Evolutionary conservation across 2,797 vertebrate species (phyloP).

Genomic region (Peromyscus melanophrys): DNA sequence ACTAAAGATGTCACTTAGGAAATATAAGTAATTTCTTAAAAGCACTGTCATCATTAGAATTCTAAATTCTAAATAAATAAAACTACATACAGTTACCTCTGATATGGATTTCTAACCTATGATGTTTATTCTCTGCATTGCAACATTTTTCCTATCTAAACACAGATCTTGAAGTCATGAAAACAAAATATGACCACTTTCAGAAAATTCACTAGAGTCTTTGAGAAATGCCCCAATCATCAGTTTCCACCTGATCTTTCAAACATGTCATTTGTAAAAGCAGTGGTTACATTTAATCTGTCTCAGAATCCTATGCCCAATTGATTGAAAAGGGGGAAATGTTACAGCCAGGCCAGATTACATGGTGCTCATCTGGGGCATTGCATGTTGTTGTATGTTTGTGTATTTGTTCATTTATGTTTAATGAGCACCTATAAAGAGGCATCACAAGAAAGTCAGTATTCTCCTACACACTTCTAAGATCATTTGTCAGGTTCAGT

Average conservation of each 20-base stretch:
- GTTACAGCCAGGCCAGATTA: background rate
- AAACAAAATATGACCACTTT: slow-evolving; percentile 51
- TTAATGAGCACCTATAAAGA: slow-evolving; percentile 60
- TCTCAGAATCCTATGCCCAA: background rate
- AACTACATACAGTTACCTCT: background rate
- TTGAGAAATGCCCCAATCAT: slow-evolving; percentile 21
- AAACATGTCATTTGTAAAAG: background rate
- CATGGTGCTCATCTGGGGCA: background rate
- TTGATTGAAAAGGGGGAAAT: slow-evolving; percentile 30
- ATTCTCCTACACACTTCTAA: slow-evolving; percentile 57
- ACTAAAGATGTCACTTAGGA: background rate
- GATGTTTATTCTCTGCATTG: background rate
- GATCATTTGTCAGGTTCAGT: slow-evolving; percentile 44
- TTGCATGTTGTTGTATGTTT: background rate
- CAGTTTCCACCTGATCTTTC: slow-evolving; percentile 28
- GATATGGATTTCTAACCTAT: background rate
- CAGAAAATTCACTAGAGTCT: slow-evolving; percentile 42
- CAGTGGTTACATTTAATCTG: slow-evolving; percentile 14
- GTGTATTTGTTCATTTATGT: slow-evolving; percentile 42
- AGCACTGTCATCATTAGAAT: background rate
- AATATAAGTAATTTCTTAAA: slow-evolving; percentile 32
- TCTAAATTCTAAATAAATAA: slow-evolving; percentile 56
- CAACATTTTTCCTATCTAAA: slow-evolving; percentile 2
- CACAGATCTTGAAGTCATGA: slow-evolving; percentile 41
- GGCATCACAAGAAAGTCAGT: slow-evolving; percentile 40